Evolutionary conservation across 2,888 invertebrate genomes (phyloP).

Genomic region (Eupithecia inturbata): DNA sequence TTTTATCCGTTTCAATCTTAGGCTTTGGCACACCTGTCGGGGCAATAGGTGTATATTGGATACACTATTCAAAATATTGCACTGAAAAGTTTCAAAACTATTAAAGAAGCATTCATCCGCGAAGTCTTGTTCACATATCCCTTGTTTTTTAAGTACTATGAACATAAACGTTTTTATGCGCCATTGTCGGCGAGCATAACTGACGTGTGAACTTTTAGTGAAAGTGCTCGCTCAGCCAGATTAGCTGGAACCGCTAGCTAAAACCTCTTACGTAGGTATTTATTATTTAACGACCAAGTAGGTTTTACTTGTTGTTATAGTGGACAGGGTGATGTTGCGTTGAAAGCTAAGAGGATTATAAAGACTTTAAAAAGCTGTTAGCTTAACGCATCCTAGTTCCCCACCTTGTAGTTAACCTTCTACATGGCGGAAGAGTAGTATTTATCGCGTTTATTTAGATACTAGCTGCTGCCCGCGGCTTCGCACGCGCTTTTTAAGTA

Average conservation of each 20-base stretch:
- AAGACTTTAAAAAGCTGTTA: not conserved
- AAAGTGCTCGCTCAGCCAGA: conserved; percentile 20
- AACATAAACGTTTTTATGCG: conserved; percentile 24
- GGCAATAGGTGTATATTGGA: too few relatives aligned
- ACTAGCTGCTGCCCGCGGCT: too few relatives aligned
- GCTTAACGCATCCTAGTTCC: too few relatives aligned
- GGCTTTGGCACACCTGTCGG: too few relatives aligned
- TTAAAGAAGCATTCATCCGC: not conserved
- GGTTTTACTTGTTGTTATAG: not conserved
- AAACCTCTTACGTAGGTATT: not conserved
- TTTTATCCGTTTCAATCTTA: too few relatives aligned
- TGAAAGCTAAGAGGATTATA: not conserved
- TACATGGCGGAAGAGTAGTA: too few relatives aligned
- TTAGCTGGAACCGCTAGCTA: conserved; percentile 7
- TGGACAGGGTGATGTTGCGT: not conserved
- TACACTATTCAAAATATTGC: too few relatives aligned
- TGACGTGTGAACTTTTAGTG: conserved; percentile 30
- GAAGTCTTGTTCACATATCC: not conserved
- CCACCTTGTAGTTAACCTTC: too few relatives aligned
- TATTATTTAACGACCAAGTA: not conserved
- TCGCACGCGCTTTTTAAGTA: too few relatives aligned
- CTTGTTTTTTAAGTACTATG: not conserved
- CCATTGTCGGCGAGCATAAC: conserved; percentile 27
- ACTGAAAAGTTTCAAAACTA: too few relatives aligned
- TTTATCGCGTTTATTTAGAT: too few relatives aligned